phyloP scores from a whole-genome alignment of 2,113 vertebrate genomes.

The Halichoeres trimaculatus region DNA sequence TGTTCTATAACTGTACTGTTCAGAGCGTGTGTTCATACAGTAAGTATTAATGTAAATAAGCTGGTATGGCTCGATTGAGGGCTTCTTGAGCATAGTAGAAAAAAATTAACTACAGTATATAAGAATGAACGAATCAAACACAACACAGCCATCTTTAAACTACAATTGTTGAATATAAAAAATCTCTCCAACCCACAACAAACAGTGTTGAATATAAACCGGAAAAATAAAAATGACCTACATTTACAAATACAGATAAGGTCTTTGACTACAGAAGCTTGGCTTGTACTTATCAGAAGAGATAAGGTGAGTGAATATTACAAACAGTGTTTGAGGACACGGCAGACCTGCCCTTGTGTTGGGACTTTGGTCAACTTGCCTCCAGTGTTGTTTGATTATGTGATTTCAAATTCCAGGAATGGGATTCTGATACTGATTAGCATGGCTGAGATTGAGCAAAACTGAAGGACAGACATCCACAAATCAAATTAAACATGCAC shows the following conservation, averaged over 20 bases:
- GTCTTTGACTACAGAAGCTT: background rate
- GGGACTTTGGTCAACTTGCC: slow-evolving; percentile 43
- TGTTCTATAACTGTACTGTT: slow-evolving; percentile 2
- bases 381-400: slow-evolving; percentile 35
- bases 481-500: background rate
- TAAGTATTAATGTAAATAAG: slow-evolving; percentile 6
- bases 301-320: slow-evolving; percentile 2
- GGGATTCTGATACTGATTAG: background rate
- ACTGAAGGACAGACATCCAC: background rate
- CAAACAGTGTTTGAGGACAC: slow-evolving; percentile 7
- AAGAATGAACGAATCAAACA: background rate
- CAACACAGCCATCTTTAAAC: background rate
- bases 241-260: background rate
- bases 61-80: background rate
- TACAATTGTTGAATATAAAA: background rate
- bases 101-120: background rate
- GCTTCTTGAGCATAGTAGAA: background rate
- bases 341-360: slow-evolving; percentile 1
- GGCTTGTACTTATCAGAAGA: background rate
- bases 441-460: background rate
- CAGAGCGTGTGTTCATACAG: background rate
- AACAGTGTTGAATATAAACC: background rate
- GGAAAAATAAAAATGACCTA: background rate
- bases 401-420: slow-evolving; percentile 21
- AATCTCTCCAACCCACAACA: background rate